These are phyloP conservation scores for Catostomus latipinnis DNA, from an alignment of 2,797 vertebrate species.

Conservation along the genomic window DNA sequence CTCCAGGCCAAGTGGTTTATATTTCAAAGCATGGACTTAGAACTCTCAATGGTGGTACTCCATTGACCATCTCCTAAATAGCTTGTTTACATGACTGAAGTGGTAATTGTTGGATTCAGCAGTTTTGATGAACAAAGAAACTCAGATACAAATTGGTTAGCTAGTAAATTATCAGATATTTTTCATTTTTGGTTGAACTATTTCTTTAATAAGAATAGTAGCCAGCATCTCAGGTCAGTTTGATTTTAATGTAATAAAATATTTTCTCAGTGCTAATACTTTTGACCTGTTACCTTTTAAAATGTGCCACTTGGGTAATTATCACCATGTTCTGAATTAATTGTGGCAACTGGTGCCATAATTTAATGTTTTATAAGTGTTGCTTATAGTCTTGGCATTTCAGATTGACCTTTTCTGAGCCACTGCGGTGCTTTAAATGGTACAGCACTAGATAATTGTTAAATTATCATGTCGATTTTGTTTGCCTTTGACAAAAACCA, in stretches of 20 bases:
- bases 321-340: constrained; percentile 11
- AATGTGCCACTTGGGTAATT: constrained; percentile 10
- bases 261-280: constrained; percentile 23
- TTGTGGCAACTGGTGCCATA: not conserved
- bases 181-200: too few species aligned
- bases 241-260: not conserved
- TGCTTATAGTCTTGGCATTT: constrained; percentile 43
- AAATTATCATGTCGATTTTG: constrained; percentile 14
- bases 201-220: too few species aligned
- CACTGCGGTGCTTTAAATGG: not conserved
- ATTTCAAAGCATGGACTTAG: constrained; percentile 17
- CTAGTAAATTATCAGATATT: too few species aligned
- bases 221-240: not conserved
- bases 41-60: constrained; percentile 1
- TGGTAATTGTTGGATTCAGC: constrained; percentile 29
- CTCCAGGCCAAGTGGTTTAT: not conserved
- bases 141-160: too few species aligned
- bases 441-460: constrained; percentile 5
- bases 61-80: constrained; percentile 9
- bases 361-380: constrained; percentile 30
- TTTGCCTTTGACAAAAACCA: constrained; percentile 27
- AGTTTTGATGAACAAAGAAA: too few species aligned
- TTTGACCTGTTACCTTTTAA: constrained; percentile 19
- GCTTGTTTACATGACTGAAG: constrained; percentile 46
- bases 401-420: constrained; percentile 34